Evolutionary conservation across 2,113 vertebrate genomes (phyloP), one percentile per base, ranked within the genome.

Genomic region (Trichechus manatus): DNA sequence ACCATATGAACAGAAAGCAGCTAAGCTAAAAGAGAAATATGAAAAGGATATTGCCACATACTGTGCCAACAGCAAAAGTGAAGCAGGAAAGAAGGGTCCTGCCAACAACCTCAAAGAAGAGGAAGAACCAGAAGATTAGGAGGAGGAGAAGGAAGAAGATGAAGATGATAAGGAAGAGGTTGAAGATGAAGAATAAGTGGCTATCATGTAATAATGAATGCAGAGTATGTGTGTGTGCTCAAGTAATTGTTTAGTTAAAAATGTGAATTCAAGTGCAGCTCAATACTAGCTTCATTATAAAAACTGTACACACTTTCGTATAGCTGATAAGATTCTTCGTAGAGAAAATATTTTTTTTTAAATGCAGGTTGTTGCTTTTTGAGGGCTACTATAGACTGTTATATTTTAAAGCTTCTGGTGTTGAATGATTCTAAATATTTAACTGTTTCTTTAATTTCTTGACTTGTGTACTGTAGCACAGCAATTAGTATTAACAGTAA

Each of bases 261-360:
- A 99, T 99, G 99, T 99, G 99, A 99, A 99, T 99, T 99, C 99
- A 97, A 98, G 98, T 99, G 98, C 98, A 98, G 98, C 98, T 99
- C 98, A 98, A 98, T 98, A 98, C 98, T 98, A 98, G 98, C 98
- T 99, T 99, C 98, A 98, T 98, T 98, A 99, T 98, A 98, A 98
- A 98, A 99, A 98, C 98, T 99, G 99, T 99, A 99, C 99, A 99
- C 99, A 99, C 98, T 98, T 99, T 99, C 99, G 99, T 99, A 99
- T 99, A 99, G 98, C 98, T 99, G 97, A 98, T 93, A 97, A 98
- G 97, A 99, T 98, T 98, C 98, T 98, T 98, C 98, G 98, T 98
- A 98, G 98, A 99, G 98, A 99, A 98, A 98, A 98, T 98, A 98
- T 11, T 15, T 56, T 47, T 47, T 56, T 56, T 56, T 56, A 99